Evolutionary conservation across 1,140 invertebrate genomes (phyloP), one percentile per base, ranked within the genome.

Genomic region (Nebria ingens): DNA sequence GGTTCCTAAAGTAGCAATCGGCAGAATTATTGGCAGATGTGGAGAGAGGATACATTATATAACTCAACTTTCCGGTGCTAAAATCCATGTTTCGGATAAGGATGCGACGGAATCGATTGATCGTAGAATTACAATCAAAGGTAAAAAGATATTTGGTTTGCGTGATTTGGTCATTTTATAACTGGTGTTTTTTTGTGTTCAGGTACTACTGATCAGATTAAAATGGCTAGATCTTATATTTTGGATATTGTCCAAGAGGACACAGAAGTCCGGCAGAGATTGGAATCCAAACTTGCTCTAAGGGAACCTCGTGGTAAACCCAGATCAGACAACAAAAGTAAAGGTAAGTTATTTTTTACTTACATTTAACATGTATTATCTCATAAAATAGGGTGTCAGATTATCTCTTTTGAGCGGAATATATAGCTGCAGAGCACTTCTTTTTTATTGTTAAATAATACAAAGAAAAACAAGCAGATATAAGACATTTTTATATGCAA

Each of bases 41-140:
- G 87, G 86, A 13, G 82, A 85, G 56, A 79, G 72, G 29, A 81
- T 92, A 54, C 76, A 81, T 55, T 68, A 79, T n/a, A 86, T 92
- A 25, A 79, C 79, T 38, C 75, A 75, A 55, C 61, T 64, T 2
- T 83, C 83, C 15, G 79, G 79, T 42, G 80, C 84, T 0, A 83
- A 82, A 61, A 72, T 89, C 1, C 78, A 69, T 54, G 63, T 87
- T 19, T 22, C 49, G 2, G 62, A 57, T 6, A 68, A 71, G 38
- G 60, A 61, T 17, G 58, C 38, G 2, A 51, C 40, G 19, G 53
- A 51, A 38, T 53, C 61, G 2, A 59, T 60, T 3, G 59, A 64
- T 40, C 60, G 68, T 51, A 57, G 61, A 13, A 61, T 79, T 25
- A 59, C 59, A 15, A 68, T 78, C 58, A 71, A 69, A 25, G 76